phyloP scores from a whole-genome alignment of 2,113 vertebrate species.

The Todiramphus saurophagus region DNA sequence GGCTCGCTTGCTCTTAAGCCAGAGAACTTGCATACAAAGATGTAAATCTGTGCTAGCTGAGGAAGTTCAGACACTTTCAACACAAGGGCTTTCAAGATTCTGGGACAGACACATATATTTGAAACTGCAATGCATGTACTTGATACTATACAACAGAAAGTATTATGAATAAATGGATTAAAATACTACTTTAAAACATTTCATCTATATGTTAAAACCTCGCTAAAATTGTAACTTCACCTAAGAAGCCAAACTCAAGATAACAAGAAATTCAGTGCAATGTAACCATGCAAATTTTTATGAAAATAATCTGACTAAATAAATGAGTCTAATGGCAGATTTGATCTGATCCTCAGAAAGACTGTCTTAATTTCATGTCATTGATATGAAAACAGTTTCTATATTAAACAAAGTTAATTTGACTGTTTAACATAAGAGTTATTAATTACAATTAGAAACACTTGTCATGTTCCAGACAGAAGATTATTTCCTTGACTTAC shows the following conservation, averaged over 20 bases:
- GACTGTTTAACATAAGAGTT: background rate
- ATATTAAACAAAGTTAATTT: slow-evolving; percentile 35
- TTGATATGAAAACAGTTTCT: background rate
- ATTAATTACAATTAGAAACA: slow-evolving; percentile 68
- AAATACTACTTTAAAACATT: background rate
- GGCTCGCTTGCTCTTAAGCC: background rate
- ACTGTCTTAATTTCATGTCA: background rate
- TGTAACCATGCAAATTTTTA: background rate
- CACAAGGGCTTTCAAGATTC: background rate
- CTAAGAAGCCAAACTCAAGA: background rate
- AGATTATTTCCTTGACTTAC: slow-evolving; percentile 42
- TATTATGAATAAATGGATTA: background rate
- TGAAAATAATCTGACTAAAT: background rate
- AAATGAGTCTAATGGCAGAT: background rate
- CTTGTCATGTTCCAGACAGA: slow-evolving; percentile 47
- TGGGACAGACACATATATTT: accelerated
- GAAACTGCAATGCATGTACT: background rate
- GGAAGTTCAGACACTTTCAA: background rate
- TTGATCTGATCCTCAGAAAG: background rate
- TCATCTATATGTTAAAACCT: background rate
- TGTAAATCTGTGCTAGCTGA: background rate
- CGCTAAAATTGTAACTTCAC: background rate
- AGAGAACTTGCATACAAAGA: background rate
- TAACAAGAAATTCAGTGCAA: background rate
- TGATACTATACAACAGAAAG: background rate